phyloP scores from a whole-genome alignment of 2,113 vertebrate genomes.

The Aplodontia rufa region DNA sequence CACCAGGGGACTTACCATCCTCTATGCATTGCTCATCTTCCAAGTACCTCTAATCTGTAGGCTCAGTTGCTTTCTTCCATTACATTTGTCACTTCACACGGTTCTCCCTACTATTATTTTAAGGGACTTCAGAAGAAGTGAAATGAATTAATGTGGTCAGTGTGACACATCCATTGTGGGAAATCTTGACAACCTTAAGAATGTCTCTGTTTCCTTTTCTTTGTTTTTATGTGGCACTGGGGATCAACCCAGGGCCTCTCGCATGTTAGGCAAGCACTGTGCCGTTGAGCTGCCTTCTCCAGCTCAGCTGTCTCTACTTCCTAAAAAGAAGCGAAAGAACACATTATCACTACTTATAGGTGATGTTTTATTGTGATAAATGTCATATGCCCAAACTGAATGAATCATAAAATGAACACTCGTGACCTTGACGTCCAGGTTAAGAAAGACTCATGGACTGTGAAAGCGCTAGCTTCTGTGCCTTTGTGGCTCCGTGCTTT shows the following conservation, averaged over 20 bases:
- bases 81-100: neutral
- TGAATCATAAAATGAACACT: neutral
- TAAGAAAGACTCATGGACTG: neutral
- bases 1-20: neutral
- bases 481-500: neutral
- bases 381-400: neutral
- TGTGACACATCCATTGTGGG: neutral
- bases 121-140: constrained; percentile 1
- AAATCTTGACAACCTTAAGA: neutral
- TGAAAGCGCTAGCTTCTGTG: neutral
- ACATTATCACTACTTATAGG: neutral
- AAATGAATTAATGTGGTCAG: neutral
- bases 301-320: neutral
- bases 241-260: neutral
- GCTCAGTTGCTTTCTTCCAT: neutral
- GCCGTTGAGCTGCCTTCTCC: neutral
- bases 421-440: neutral
- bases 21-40: neutral
- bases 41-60: neutral
- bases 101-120: neutral
- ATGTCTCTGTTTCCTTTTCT: neutral
- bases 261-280: neutral
- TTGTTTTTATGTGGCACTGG: neutral
- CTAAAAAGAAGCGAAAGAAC: constrained; percentile 31
- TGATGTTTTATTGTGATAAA: constrained; percentile 3